Evolutionary conservation across 2,888 invertebrate species (phyloP), one percentile per base, ranked within the genome.

Genomic region (Melinaea marsaeus): DNA sequence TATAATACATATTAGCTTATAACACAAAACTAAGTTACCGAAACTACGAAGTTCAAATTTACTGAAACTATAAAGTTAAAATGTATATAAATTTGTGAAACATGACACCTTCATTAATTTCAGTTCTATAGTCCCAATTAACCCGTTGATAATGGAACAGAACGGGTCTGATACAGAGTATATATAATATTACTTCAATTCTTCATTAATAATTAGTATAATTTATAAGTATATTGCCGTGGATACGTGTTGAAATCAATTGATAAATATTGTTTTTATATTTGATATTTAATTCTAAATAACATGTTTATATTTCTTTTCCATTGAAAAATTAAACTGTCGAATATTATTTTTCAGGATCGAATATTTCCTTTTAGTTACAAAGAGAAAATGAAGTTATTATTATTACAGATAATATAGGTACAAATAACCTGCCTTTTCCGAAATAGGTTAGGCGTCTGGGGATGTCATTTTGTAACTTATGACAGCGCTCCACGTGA

Each of bases 101-200:
- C 69, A 69, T 59, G 67, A 65, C 69, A 66, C 63, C 66, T 61
- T 62, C 67, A 71, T 72, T 69, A 69, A 73, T 71, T 68, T 66
- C 61, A 63, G 71, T 71, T 71, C 62, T 65, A 61, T 61, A 64
- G 54, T 66, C 60, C 65, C 68, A 70, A 72, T 73, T 69, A 69
- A 64, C 67, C 62, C 61, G 64, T 69, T 60, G 60, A 64, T 68
- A 65, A 69, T 60, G 58, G 61, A 63, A 57, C 62, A 58, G 63
- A 67, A 66, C 48, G 62, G 55, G 58, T 60, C 51, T 58, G 66
- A 65, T 62, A 66, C 34, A 58, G 57, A 54, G 47, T 57, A 22
- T 22, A 22, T 22, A 22, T 22, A n/a, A 48, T 46, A 33, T 62
- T 58, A 58, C 42, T 42, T 42, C 42, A 46, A 35, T 32, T 35